Evolutionary conservation across 2,888 invertebrate species (phyloP).

Genomic region (Melipona beecheii): DNA sequence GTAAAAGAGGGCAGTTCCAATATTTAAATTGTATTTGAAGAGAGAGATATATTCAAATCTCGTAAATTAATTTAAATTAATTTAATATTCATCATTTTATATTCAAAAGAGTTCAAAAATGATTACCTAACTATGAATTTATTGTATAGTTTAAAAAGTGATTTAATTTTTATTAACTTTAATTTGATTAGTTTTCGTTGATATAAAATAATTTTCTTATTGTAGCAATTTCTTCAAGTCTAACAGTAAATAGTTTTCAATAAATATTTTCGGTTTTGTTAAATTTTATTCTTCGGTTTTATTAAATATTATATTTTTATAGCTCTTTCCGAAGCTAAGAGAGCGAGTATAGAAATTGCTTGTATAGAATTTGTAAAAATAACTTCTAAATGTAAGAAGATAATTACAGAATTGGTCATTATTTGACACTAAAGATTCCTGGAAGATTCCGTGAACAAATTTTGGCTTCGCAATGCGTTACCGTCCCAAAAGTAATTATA

Average conservation of each 20-base stretch:
- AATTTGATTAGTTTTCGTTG: too few species aligned
- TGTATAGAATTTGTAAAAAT: constrained; percentile 26
- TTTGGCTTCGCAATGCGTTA: constrained; percentile 1
- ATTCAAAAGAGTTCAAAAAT: constrained; percentile 9
- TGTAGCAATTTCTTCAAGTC: not conserved
- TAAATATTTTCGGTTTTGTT: too few species aligned
- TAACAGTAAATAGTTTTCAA: too few species aligned
- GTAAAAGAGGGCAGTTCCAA: not conserved
- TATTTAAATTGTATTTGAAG: not conserved
- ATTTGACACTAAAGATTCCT: not conserved
- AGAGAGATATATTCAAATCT: not conserved
- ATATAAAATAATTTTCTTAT: not conserved
- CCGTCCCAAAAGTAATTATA: constrained; percentile 12
- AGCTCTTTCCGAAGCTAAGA: too few species aligned
- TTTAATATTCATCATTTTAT: not conserved
- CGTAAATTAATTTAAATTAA: too few species aligned
- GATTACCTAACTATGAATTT: not conserved
- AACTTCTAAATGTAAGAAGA: constrained; percentile 1
- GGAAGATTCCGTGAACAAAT: not conserved
- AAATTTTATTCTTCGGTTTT: too few species aligned
- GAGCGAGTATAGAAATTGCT: not conserved
- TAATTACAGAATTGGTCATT: not conserved
- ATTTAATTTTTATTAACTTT: not conserved
- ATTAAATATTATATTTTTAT: too few species aligned
- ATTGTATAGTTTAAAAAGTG: not conserved